Evolutionary conservation across 1,140 invertebrate species (phyloP).

Genomic region (Lucilia cuprina): DNA sequence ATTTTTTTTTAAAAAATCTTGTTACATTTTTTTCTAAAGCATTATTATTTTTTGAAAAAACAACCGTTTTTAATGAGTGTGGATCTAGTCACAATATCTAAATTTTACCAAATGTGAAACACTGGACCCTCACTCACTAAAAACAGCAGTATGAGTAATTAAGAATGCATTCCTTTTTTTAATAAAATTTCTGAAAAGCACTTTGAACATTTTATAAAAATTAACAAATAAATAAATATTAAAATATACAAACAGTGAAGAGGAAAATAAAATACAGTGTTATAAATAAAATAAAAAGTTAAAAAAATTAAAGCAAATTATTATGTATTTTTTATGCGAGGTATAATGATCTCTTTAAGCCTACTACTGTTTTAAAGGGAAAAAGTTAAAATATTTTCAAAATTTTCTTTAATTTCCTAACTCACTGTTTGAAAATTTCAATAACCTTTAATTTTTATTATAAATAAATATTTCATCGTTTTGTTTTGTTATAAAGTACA

Average conservation of each 20-base stretch:
- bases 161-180: not conserved
- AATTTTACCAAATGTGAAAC: constrained; percentile 57
- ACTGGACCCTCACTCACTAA: constrained; percentile 63
- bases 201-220: not conserved
- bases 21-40: not conserved
- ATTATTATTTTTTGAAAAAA: constrained; percentile 42
- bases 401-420: not conserved
- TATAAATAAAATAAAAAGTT: too few relatives aligned
- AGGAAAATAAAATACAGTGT: too few relatives aligned
- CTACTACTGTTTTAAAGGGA: too few relatives aligned
- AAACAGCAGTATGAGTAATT: constrained; percentile 54
- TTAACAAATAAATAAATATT: not conserved
- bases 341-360: too few relatives aligned
- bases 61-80: constrained; percentile 63
- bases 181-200: not conserved
- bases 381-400: too few relatives aligned
- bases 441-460: too few relatives aligned
- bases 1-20: not conserved
- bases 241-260: not conserved
- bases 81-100: constrained; percentile 62
- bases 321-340: too few relatives aligned
- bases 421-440: too few relatives aligned
- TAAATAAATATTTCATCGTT: too few relatives aligned
- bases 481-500: too few relatives aligned
- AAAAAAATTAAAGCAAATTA: too few relatives aligned